Base-by-base conservation (phyloP, 2,888 invertebrate species). In the Cheiracanthium punctorium region DNA sequence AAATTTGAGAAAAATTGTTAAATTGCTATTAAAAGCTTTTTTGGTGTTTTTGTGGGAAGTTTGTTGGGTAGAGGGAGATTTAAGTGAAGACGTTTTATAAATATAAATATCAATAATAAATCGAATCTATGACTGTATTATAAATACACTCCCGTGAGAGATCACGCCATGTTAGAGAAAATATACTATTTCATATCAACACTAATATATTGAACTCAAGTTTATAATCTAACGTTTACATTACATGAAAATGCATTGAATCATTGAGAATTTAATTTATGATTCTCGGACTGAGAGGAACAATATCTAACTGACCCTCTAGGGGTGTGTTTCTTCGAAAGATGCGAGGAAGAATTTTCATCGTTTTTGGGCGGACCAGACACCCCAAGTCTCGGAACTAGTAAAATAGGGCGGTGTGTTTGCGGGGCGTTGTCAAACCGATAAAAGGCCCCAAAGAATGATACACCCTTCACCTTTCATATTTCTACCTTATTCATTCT, bases 401-500 rank as follows among this genome's bases (percentile, higher is more conserved):
- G 82, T 64, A 76, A 84, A 73, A 84, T 41, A 48, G 52, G 77
- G 29, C 32, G 72, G 67, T 72, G 72, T 80, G 73, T 52, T 58
- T 64, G 28, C 14, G 74, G 85, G 85, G 85, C 80, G 80, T 80
- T 86, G 85, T 75, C 85, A 17, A 41, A 58, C 14, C 58, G 80
- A 80, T 80, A 80, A 86, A 74, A 74, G 52, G 41, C 69, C 70
- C 69, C 24, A 12, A 69, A 17, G 74, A 58, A 74, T 80, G 80
- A 70, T 70, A 74, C 70, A 75, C 70, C 74, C 85, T 74, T 70
- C 30, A 72, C 73, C 72, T 82, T 82, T 72, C 64, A 64, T 65
- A 71, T 41, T 80, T 73, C 73, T 64, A 43, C 71, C 69, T 69
- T 69, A 65, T 41, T 67, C 32, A 43, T 64, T 71, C 79, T 79